Percentiles rank a stretch among this genome's conserved stretches.
Conservation (phyloP, 1,140 invertebrate species). For the Lepeophtheirus salmonis region DNA sequence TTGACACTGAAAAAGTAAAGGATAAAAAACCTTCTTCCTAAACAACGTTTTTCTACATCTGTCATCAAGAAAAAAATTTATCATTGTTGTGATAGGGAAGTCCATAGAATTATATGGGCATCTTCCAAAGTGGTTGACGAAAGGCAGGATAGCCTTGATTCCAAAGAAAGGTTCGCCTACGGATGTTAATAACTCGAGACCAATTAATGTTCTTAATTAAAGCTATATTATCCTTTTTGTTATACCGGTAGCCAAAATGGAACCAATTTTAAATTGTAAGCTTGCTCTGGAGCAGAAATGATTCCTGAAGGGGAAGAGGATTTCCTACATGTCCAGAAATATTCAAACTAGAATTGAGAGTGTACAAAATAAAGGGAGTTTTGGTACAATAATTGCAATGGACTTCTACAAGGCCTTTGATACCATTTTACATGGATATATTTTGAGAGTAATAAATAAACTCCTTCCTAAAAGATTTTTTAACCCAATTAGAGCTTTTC, state of each 20-base stretch:
- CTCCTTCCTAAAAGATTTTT: background rate
- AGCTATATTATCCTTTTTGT: background rate
- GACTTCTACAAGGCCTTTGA: background rate
- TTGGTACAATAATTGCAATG: background rate
- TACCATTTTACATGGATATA: background rate
- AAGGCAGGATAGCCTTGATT: background rate
- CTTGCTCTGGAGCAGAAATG: background rate
- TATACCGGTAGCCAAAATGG: background rate
- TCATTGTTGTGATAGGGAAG: no score
- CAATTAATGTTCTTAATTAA: background rate
- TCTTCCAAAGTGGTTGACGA: background rate
- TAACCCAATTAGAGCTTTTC: background rate
- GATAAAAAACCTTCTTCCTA: no score
- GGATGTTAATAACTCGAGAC: background rate
- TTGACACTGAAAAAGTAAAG: no score
- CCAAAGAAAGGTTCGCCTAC: background rate
- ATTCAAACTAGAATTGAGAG: no score
- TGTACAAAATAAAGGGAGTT: background rate
- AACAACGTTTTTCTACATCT: no score
- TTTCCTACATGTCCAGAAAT: no score
- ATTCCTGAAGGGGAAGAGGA: no score
- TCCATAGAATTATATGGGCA: no score
- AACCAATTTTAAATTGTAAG: background rate
- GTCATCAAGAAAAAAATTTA: no score
- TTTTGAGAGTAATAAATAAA: background rate